Conservation (phyloP, 2,113 vertebrate genomes). For the Rhadina sibilatrix region DNA sequence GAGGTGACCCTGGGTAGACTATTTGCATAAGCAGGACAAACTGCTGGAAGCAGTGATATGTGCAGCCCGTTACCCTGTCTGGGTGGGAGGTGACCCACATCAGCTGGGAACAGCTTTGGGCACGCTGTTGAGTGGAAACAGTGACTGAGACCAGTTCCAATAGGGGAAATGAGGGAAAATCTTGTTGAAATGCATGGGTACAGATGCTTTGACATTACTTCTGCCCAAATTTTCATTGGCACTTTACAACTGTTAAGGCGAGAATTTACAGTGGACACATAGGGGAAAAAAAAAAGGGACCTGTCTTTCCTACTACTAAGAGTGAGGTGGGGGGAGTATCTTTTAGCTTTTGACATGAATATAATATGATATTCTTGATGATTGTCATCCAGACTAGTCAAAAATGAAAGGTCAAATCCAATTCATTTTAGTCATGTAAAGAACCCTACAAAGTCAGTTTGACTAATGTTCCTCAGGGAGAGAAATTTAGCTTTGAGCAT, state of each 20-base stretch:
- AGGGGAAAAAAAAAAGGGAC: not conserved
- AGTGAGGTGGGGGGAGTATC: not conserved
- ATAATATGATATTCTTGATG: constrained; percentile 51
- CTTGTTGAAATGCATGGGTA: not conserved
- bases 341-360: constrained; percentile 49
- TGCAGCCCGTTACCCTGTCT: not conserved
- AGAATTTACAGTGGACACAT: not conserved
- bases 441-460: constrained; percentile 22
- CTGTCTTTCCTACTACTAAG: not conserved
- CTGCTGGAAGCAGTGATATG: not conserved
- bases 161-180: not conserved
- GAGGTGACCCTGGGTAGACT: not conserved
- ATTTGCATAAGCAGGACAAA: not conserved
- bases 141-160: not conserved
- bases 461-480: constrained; percentile 45
- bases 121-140: not conserved
- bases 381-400: constrained; percentile 39
- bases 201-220: not conserved
- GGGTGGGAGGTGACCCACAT: not conserved
- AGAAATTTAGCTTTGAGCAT: constrained; percentile 41
- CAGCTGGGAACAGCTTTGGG: not conserved
- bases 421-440: constrained; percentile 43
- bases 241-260: not conserved
- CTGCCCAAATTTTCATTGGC: not conserved
- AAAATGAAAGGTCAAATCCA: constrained; percentile 60